These are phyloP conservation scores for Protonibea diacanthus DNA, from an alignment of 2,797 vertebrate genomes.

Conservation along the genomic window DNA sequence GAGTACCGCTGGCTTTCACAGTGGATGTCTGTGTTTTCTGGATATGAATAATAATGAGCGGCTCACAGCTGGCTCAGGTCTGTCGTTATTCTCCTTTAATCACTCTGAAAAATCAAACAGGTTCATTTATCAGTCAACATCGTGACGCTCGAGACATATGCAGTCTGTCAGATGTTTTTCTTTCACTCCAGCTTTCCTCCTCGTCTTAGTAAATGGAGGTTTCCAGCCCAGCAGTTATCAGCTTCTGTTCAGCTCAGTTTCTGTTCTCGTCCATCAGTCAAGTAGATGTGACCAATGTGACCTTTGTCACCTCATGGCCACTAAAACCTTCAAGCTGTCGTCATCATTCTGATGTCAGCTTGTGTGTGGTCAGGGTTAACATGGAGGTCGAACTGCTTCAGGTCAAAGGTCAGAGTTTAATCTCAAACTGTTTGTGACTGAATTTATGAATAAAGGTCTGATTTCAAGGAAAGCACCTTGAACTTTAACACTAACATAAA, in stretches of 20 bases:
- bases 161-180: no score
- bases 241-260: not conserved
- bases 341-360: not conserved
- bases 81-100: not conserved
- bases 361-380: no score
- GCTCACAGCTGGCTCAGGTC: not conserved
- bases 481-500: not conserved
- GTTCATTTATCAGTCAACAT: not conserved
- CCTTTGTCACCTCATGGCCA: not conserved
- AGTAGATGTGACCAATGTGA: not conserved
- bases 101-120: not conserved
- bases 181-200: constrained; percentile 6
- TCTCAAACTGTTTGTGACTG: not conserved
- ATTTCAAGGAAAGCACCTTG: not conserved
- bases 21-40: not conserved
- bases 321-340: not conserved
- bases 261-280: not conserved
- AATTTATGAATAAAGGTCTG: no score
- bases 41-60: not conserved
- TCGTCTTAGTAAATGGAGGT: constrained; percentile 14
- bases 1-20: no score
- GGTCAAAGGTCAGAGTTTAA: constrained; percentile 10
- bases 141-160: no score
- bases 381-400: not conserved
- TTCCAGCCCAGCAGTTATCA: constrained; percentile 13